A percentile compares a stretch with the other conserved stretches of the same genome.
These are phyloP conservation scores for Taurulus bubalis DNA, from an alignment of 2,113 vertebrate species.

Conservation along the genomic window DNA sequence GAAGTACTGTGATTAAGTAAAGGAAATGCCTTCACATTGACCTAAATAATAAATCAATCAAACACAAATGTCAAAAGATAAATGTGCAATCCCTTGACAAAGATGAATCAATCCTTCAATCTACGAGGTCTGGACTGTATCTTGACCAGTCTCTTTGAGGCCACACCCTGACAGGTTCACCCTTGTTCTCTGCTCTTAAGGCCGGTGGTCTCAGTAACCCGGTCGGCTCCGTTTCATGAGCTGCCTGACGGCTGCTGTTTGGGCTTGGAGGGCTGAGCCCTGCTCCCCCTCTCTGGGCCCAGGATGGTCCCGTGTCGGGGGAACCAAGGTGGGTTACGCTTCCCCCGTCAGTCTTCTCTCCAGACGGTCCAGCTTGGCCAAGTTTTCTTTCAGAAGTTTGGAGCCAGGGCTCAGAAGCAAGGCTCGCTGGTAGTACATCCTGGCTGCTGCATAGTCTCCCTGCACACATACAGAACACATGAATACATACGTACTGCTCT, in stretches of 20 bases:
- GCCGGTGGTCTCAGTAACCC: neutral
- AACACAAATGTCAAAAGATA: conserved; percentile 32
- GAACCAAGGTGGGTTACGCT: conserved; percentile 26
- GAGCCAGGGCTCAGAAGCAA: conserved; percentile 91
- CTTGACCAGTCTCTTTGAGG: neutral
- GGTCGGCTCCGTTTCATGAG: conserved; percentile 15
- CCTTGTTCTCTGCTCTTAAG: neutral
- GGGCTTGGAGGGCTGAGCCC: neutral
- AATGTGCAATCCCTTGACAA: conserved; percentile 9
- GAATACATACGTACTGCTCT: neutral
- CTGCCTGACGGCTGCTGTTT: conserved; percentile 21
- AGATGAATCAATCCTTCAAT: neutral
- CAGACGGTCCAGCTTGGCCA: conserved; percentile 94
- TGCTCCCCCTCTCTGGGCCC: neutral
- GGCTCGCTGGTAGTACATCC: conserved; percentile 92
- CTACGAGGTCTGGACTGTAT: neutral
- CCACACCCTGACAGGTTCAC: neutral
- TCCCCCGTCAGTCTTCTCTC: conserved; percentile 88
- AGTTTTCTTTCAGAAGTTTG: conserved; percentile 93
- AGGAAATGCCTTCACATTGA: conserved; percentile 25
- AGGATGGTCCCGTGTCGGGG: conserved; percentile 1
- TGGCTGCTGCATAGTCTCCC: conserved; percentile 93
- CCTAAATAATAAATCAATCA: conserved; percentile 25
- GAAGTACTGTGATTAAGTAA: conserved; percentile 25
- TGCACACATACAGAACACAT: conserved; percentile 60